Evolutionary conservation across 2,113 vertebrate species (phyloP), one percentile per base, ranked within the genome.

Genomic region (Pygoscelis adeliae): DNA sequence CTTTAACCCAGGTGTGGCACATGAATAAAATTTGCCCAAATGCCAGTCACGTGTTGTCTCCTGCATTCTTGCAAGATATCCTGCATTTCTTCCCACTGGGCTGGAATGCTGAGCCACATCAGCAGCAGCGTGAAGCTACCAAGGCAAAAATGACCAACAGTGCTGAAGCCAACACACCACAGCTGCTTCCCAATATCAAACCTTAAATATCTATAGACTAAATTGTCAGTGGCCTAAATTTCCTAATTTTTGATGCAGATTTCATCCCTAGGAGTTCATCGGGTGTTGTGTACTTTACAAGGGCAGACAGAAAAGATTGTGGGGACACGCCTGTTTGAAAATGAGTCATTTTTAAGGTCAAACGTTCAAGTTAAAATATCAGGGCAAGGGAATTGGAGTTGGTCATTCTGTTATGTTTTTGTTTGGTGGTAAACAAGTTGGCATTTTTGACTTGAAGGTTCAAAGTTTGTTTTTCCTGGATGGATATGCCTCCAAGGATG

Each of bases 1-100:
- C 89, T 84, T 87, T 85, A 91, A 87, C 36, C 22, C 58, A 94
- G 65, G 40, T 87, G 78, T 44, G 65, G 76, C 58, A 87, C 65
- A 72, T 79, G 52, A 91, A 89, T 89, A 91, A 59, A 81, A 76
- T 79, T 94, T 93, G 9, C 90, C 82, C 49, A 66, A 80, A 94
- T 53, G 25, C 44, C 66, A 85, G 61, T 44, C 19, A 27, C 4
- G 0, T 70, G 27, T 56, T 55, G 16, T 50, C 79, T 79, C 47
- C 81, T 72, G 47, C 81, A 79, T 95, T 94, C 78, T 93, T 87
- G 47, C 52, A 90, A 87, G 66, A 53, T 85, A 76, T 30, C 23
- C 44, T 90, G 66, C 61, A 62, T 95, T 96, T 88, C 78, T 94
- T 77, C 53, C 71, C 36, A 27, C 49, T 66, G 19, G 32, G 53